These are phyloP conservation scores for Catonia carolina DNA, from an alignment of 2,888 invertebrate species.

Conservation along the genomic window DNA sequence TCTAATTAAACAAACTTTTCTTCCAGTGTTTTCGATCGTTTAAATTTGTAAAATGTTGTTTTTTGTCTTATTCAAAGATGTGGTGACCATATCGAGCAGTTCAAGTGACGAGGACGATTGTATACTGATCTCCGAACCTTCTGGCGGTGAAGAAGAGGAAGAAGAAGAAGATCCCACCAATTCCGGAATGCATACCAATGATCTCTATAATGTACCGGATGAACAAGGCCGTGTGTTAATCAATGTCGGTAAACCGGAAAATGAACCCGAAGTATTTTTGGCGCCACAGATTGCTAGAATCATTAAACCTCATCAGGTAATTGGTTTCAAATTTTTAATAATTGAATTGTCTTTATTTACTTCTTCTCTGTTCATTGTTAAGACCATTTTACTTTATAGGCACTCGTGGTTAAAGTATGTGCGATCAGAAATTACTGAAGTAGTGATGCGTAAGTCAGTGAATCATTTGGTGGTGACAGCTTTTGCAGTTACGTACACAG, in stretches of 20 bases:
- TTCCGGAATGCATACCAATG: slow-evolving; percentile 90
- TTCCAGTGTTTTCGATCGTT: too few relatives aligned
- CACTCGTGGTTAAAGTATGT: too few relatives aligned
- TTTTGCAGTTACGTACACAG: too few relatives aligned
- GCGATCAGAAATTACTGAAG: too few relatives aligned
- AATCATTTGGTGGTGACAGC: too few relatives aligned
- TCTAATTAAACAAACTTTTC: too few relatives aligned
- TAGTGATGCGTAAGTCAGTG: too few relatives aligned
- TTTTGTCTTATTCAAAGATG: too few relatives aligned
- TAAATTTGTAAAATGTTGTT: too few relatives aligned
- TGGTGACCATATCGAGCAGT: slow-evolving; percentile 68
- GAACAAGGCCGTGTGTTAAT: slow-evolving; percentile 86
- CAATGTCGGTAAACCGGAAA: slow-evolving; percentile 87
- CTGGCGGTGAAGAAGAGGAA: slow-evolving; percentile 70
- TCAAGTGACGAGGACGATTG: slow-evolving; percentile 76
- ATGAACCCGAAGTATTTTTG: slow-evolving; percentile 84
- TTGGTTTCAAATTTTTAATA: slow-evolving; percentile 1
- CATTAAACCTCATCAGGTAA: slow-evolving; percentile 92
- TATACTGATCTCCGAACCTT: slow-evolving; percentile 77
- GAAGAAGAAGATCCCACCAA: slow-evolving; percentile 81
- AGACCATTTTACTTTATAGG: too few relatives aligned
- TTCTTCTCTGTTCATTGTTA: neutral
- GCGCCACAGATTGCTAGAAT: slow-evolving; percentile 84
- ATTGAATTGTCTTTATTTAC: neutral
- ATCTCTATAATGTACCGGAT: slow-evolving; percentile 83